Conservation (phyloP, 1,140 invertebrate genomes). For the Drosophila bocki region DNA sequence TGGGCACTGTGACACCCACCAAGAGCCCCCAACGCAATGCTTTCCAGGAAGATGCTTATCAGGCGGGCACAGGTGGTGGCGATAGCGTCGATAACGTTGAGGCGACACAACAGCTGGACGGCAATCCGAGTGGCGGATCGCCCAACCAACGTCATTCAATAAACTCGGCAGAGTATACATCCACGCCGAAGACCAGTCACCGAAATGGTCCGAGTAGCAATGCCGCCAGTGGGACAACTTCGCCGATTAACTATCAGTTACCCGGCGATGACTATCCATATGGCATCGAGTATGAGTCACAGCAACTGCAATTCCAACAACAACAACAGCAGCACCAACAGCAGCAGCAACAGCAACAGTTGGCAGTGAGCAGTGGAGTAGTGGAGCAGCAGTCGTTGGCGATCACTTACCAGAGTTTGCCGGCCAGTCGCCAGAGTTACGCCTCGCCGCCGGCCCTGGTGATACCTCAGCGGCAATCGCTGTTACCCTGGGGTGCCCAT, state of each 20-base stretch:
- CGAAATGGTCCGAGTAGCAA: constrained; percentile 54
- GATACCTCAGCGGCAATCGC: constrained; percentile 76
- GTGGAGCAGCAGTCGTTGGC: constrained; percentile 46
- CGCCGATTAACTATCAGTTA: constrained; percentile 75
- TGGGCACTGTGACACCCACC: constrained; percentile 55
- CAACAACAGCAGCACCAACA: constrained; percentile 48
- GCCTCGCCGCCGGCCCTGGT: constrained; percentile 67
- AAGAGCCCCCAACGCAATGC: constrained; percentile 68
- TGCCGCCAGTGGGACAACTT: constrained; percentile 67
- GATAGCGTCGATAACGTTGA: constrained; percentile 64
- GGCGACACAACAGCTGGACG: constrained; percentile 17
- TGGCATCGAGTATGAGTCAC: constrained; percentile 74
- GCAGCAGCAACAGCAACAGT: constrained; percentile 36
- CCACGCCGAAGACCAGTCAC: constrained; percentile 69
- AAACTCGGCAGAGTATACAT: constrained; percentile 77
- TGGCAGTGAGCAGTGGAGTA: constrained; percentile 29
- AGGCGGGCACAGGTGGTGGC: constrained; percentile 36
- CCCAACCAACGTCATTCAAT: constrained; percentile 74
- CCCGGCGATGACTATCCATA: constrained; percentile 71
- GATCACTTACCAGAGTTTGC: constrained; percentile 56
- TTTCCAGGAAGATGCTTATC: constrained; percentile 78
- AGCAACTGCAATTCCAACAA: constrained; percentile 52
- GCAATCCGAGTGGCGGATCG: constrained; percentile 48
- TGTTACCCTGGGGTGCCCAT: constrained; percentile 81
- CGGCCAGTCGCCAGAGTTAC: constrained; percentile 68